Evolutionary conservation across 2,113 vertebrate species (phyloP), one percentile per base, ranked within the genome.

Genomic region (Zosterops hypoxanthus): DNA sequence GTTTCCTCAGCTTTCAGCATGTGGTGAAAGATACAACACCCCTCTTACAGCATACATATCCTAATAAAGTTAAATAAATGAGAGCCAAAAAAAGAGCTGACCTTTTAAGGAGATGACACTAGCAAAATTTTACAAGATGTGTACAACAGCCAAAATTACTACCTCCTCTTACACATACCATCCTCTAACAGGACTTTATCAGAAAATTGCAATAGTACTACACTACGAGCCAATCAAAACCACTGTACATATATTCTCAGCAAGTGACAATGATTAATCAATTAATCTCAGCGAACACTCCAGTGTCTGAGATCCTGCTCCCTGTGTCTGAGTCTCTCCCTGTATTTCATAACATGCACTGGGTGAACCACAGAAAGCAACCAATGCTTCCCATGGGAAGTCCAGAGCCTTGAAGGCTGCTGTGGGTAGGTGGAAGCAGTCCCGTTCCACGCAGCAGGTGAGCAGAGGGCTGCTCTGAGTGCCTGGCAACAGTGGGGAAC

Each of bases 371-470:
- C 49, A 56, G 41, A 44, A 61, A 46, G 41, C 1, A 0, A 26
- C 4, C 0, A 3, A n/a, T 2, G 41, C 34, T 50, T 72, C 76
- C 34, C 77, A 41, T 8, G 52, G 64, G 65, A 75, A 79, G 56
- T 19, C 52, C 29, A 24, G 14, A 24, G 36, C 8, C 41, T 11
- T 11, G 19, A 9, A 53, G 59, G 64, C 9, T 47, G 66, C 9
- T 25, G 44, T 22, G 53, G 69, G 69, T 22, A 36, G 71, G 63
- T 29, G 52, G 47, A 59, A 66, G 34, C 1, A 50, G 52, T 4
- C 39, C 64, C 0, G 0, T 13, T 64, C 36, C 0, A 0, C 2
- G 0, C 75, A 85, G 76, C 34, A 82, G 66, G 79, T 36, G 60
- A 91, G 71, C 8, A 2, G 50, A 69, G 31, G 15, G 61, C 44